Evolutionary conservation across 2,888 invertebrate genomes (phyloP), one percentile per base, ranked within the genome.

Genomic region (Oasisia sp.): DNA sequence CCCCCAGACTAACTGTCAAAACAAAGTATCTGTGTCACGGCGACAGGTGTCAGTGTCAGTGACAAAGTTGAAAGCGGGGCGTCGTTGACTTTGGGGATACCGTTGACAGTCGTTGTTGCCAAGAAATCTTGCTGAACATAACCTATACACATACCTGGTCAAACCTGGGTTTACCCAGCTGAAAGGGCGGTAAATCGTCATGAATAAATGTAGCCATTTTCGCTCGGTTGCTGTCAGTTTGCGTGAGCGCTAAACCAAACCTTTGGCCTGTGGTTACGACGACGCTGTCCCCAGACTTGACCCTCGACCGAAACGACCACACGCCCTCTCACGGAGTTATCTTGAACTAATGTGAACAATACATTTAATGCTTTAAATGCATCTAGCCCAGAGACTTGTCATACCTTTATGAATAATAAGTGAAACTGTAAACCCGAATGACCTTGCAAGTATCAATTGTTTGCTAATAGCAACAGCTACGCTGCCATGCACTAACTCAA

Each of bases 151-250:
- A 19, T 92, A 93, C 93, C 92, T 93, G 93, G 45, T 93, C 93
- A 91, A 93, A 93, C 74, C 93, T 89, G 32, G 92, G 91, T 44
- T 38, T 91, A 5, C 93, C 93, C 32, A 93, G 91, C 89, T 93
- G 45, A 90, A 92, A 91, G 91, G 91, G 58, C 14, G 93, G 93
- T n/a, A 91, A 93, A 4, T 89, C 89, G 38, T 89, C 89, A 91
- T 50, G 32, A 91, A 50, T 45, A 56, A 90, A 45, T 45, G 32
- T 92, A 58, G 11, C 32, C 19, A 56, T 90, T 32, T 45, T 45
- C 45, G 89, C 32, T 90, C 9, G 27, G 89, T n/a, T 32, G 32
- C 45, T 74, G 74, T 74, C 74, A 74, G 74, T 74, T 19, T 74
- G 74, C 9, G 7, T 74, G 27, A 74, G 74, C 74, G 27, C 74